Percentiles rank a stretch among this genome's conserved stretches.
Evolutionary conservation across 2,113 vertebrate genomes (phyloP).

Genomic region (Chionis minor): DNA sequence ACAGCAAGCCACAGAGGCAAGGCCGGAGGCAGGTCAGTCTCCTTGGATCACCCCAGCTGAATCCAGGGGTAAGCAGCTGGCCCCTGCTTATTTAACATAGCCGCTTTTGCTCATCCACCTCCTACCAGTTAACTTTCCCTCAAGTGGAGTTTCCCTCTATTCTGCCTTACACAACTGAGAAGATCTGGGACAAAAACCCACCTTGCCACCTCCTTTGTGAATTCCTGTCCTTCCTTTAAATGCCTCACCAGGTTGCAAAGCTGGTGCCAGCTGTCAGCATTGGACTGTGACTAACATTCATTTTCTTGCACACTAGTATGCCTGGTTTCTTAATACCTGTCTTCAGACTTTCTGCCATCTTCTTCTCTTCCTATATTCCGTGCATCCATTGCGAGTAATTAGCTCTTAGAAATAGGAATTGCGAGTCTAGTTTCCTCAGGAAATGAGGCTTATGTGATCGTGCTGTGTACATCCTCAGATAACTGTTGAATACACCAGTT

Average conservation of each 20-base stretch:
- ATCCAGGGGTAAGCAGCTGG: background rate
- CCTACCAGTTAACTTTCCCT: background rate
- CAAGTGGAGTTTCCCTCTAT: background rate
- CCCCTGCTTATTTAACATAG: background rate
- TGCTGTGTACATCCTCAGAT: background rate
- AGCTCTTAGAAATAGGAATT: background rate
- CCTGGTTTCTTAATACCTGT: background rate
- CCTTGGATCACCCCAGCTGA: background rate
- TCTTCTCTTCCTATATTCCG: background rate
- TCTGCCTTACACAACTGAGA: background rate
- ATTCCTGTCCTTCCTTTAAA: background rate
- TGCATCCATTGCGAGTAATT: background rate
- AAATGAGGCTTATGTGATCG: background rate
- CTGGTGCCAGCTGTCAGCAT: background rate
- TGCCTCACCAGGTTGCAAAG: background rate
- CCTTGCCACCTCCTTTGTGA: background rate
- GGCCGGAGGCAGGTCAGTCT: background rate
- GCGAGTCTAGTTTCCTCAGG: conserved; percentile 6
- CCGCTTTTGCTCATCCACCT: background rate
- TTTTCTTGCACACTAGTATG: background rate
- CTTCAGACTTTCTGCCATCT: background rate
- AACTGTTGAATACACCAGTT: background rate
- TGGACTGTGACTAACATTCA: background rate
- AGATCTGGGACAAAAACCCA: background rate
- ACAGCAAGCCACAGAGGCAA: background rate